Conservation (phyloP, 2,888 invertebrate genomes). For the Limnephilus rhombicus region DNA sequence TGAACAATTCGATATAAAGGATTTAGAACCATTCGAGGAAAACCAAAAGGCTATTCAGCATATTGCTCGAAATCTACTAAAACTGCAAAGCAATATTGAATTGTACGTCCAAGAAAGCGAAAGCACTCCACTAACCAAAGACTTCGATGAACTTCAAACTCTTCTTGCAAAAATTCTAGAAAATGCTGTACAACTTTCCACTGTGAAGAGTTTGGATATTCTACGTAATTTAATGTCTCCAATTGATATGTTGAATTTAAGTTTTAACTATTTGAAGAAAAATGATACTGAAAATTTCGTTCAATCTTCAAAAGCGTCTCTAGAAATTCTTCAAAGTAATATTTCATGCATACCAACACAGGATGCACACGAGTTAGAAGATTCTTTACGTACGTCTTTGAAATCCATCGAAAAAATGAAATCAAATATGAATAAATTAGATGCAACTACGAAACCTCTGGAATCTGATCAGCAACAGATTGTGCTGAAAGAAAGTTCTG, state of each 20-base stretch:
- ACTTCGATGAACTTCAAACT: constrained; percentile 73
- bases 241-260: constrained; percentile 74
- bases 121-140: constrained; percentile 66
- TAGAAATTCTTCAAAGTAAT: constrained; percentile 70
- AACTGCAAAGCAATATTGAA: constrained; percentile 72
- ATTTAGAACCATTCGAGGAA: constrained; percentile 70
- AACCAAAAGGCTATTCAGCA: constrained; percentile 72
- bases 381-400: constrained; percentile 37
- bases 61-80: constrained; percentile 72
- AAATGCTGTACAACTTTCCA: constrained; percentile 76
- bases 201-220: constrained; percentile 72
- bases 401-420: constrained; percentile 42
- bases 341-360: constrained; percentile 61
- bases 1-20: constrained; percentile 72
- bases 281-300: constrained; percentile 71
- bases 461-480: neutral
- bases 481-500: constrained; percentile 17
- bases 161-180: constrained; percentile 78
- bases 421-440: constrained; percentile 24
- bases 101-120: constrained; percentile 68
- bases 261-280: constrained; percentile 72
- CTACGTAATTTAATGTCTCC: constrained; percentile 76
- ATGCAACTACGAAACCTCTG: neutral
- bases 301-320: constrained; percentile 71
- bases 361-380: constrained; percentile 22